Evolutionary conservation across 2,113 vertebrate species (phyloP).

Genomic region (Otolemur garnettii): DNA sequence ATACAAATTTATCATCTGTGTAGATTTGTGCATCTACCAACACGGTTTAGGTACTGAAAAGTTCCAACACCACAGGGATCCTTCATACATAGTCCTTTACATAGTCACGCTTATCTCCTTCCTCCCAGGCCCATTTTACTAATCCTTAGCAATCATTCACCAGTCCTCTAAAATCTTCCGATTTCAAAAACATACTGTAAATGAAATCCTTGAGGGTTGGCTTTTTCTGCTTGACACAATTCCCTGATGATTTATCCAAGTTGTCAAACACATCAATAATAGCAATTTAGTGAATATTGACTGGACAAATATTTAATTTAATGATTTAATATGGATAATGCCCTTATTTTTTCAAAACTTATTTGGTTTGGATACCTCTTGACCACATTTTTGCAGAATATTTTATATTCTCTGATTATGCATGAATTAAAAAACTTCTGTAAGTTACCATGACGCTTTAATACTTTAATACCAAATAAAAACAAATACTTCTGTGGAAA

Average conservation of each 20-base stretch:
- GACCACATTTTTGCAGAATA: neutral
- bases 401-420: neutral
- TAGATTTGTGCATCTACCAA: neutral
- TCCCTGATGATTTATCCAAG: neutral
- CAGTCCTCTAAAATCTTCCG: neutral
- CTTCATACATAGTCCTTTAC: neutral
- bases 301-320: neutral
- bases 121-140: neutral
- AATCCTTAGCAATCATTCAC: neutral
- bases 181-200: neutral
- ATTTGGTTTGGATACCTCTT: neutral
- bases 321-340: neutral
- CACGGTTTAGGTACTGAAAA: neutral
- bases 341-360: neutral
- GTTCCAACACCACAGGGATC: neutral
- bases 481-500: neutral
- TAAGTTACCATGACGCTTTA: neutral
- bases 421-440: conserved; percentile 25
- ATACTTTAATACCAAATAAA: conserved; percentile 28
- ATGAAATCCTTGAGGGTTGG: neutral
- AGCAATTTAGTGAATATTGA: neutral
- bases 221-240: neutral
- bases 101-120: neutral
- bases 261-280: neutral
- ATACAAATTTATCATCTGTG: neutral